Base-by-base conservation (phyloP, 2,113 vertebrate genomes). In the Pandion haliaetus region DNA sequence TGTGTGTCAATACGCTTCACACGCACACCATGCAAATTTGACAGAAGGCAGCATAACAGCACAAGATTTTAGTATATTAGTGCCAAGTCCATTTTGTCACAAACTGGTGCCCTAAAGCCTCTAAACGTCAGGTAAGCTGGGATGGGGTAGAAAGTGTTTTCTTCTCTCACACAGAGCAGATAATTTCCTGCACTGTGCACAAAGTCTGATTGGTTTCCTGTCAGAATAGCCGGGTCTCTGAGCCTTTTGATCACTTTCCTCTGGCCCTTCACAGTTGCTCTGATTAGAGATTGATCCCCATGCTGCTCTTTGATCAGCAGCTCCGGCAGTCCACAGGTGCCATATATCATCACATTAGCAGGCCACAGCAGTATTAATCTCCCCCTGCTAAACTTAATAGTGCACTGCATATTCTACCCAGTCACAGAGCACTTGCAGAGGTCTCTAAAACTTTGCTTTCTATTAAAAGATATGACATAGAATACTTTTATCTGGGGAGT, bases 231-330 rank as follows among this genome's bases (percentile, higher is more conserved):
- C 54, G 15, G 16, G 92, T 95, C 96, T 82, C 82, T 20, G 55
- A 79, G 90, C 88, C 94, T 98, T 99, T 97, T 99, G 98, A 99
- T 98, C 98, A 97, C 97, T 98, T 98, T 97, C 87, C 88, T 86
- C 94, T 54, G 65, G 93, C 82, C 95, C 90, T 98, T 93, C 93
- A 71, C 91, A 97, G 87, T 93, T 91, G 82, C 95, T 93, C 95
- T 97, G 95, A 97, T 98, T 98, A 97, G 93, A 97, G 97, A 96
- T 69, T 97, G 98, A 98, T 98, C 96, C 87, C 81, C 38, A 23
- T 47, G 93, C 91, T 87, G 86, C 93, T 95, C 98, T 98, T 98
- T 98, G 98, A 98, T 98, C 98, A 98, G 88, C 57, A 96, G 95
- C 80, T 97, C 98, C 90, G 10, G 96, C 87, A 96, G 95, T 15